Evolutionary conservation across 2,888 invertebrate genomes (phyloP), one percentile per base, ranked within the genome.

Genomic region (Eremobia ochroleuca): DNA sequence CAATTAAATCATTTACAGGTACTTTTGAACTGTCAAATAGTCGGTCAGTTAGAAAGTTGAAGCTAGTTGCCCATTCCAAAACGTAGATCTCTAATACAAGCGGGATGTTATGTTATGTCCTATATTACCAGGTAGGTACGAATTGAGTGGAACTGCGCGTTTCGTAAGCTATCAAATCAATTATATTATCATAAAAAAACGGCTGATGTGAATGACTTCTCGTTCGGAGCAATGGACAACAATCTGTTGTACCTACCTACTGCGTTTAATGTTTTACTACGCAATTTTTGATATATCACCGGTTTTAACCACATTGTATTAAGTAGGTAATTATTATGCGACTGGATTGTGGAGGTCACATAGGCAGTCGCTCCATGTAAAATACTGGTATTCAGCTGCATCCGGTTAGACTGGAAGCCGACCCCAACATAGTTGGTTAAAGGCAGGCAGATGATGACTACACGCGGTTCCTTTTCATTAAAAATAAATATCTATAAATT

Each of bases 181-280:
- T 43, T 43, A 4, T 43, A 43, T 43, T 43, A 43, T 55, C 55
- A 55, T 52, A 58, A 58, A 31, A 58, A 31, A 37, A n/a, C 9
- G 0, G 9, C n/a, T 34, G 18, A 34, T 55, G 52, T 37, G n/a
- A 28, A 40, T 58, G n/a, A 55, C 40, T 55, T 37, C n/a, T 28
- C 28, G 9, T 28, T 69, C 28, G 4, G 43, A 66, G 43, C 43
- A 66, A 73, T 58, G 66, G 18, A 73, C 66, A 58, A 34, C 43
- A 46, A 76, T 76, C 73, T 15, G 2, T 46, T 72, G 25, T 52
- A 72, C 34, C 49, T 52, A 72, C 34, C 49, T 40, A 65, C 8
- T 62, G 52, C 18, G 37, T 37, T 49, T 31, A 52, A 40, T 55
- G 4, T 59, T 21, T 31, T 8, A 31, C 4, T 9, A 59, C 9